phyloP scores from a whole-genome alignment of 1,140 invertebrate species.

The Nylanderia fulva region DNA sequence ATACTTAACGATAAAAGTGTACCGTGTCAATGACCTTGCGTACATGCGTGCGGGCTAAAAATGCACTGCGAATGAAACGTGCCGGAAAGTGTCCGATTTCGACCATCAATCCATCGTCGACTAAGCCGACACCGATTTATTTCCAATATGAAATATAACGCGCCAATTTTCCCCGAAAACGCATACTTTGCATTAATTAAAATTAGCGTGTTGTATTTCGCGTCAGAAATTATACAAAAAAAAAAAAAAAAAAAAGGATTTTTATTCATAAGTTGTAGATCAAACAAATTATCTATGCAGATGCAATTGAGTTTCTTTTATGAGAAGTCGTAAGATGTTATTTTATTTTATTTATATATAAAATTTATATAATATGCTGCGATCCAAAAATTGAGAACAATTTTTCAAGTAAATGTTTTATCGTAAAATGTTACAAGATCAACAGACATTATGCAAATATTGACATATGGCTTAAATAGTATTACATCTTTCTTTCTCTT shows the following conservation, averaged over 20 bases:
- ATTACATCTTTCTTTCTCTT: conserved; percentile 2
- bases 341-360: neutral
- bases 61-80: conserved; percentile 72
- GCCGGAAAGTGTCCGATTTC: conserved; percentile 64
- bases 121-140: neutral
- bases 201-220: neutral
- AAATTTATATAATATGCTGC: neutral
- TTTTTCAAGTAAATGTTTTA: neutral
- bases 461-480: neutral
- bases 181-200: neutral
- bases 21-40: conserved; percentile 85
- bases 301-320: neutral
- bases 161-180: neutral
- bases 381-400: neutral
- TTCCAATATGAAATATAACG: neutral
- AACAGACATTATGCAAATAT: neutral
- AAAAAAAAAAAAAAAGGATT: no score
- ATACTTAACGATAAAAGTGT: conserved; percentile 85
- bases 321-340: neutral
- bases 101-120: conserved; percentile 28
- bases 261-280: no score
- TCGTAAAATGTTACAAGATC: neutral
- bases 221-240: neutral
- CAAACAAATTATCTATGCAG: neutral
- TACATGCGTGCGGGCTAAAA: conserved; percentile 80